Conservation (phyloP, 2,113 vertebrate genomes). For the Crotalus horridus region DNA sequence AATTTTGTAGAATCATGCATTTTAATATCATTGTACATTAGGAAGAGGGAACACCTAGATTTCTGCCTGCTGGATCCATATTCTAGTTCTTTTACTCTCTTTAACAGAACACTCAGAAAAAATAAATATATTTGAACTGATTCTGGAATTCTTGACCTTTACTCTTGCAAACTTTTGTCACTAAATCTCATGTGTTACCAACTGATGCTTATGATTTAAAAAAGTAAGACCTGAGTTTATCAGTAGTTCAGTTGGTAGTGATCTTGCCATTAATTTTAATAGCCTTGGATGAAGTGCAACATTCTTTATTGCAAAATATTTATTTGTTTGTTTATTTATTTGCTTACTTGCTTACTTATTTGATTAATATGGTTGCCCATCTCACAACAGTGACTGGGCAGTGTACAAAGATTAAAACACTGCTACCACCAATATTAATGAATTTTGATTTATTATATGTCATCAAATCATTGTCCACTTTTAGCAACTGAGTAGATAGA, state of each 20-base stretch:
- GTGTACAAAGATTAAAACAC: neutral
- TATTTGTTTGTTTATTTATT: neutral
- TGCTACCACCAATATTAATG: neutral
- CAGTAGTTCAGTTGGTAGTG: neutral
- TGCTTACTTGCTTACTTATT: neutral
- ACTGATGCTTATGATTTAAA: neutral
- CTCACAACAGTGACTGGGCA: neutral
- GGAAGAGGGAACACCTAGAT: neutral
- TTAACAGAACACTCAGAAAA: constrained; percentile 2
- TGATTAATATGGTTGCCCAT: neutral
- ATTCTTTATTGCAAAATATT: neutral
- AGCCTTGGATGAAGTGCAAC: neutral
- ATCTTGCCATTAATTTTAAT: neutral
- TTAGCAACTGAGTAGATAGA: neutral
- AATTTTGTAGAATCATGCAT: neutral
- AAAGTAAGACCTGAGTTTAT: neutral
- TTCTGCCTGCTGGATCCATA: neutral
- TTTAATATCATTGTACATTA: neutral
- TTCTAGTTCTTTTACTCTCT: constrained; percentile 4
- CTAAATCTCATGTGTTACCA: neutral
- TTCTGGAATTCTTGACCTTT: neutral
- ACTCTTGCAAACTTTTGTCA: neutral
- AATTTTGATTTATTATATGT: neutral
- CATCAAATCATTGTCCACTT: neutral
- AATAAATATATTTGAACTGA: neutral